Evolutionary conservation across 92 coral and sea anemone genomes (phyloP).

Genomic region (Epizoanthus stellaris): DNA sequence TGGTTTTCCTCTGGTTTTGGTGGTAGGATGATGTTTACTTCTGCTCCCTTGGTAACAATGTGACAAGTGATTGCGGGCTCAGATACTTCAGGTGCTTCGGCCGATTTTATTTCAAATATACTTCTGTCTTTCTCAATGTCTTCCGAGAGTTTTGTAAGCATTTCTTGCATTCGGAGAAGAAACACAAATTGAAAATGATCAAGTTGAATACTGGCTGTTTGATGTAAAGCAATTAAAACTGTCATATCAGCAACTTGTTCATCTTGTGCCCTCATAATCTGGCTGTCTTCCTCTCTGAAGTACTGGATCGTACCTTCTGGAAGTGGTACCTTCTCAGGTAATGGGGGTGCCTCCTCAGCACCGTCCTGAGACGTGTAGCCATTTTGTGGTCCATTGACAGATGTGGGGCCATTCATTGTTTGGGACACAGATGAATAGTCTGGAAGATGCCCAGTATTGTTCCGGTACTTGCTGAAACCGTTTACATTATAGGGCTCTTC

Average conservation of each 20-base stretch:
- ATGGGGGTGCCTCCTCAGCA: conserved; percentile 55
- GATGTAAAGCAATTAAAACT: conserved; percentile 71
- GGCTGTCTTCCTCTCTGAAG: conserved; percentile 30
- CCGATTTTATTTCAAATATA: conserved; percentile 31
- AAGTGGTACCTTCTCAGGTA: conserved; percentile 59
- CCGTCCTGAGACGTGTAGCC: neutral
- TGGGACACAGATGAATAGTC: conserved; percentile 8
- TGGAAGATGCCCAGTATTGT: neutral
- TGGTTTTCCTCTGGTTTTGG: conserved; percentile 79
- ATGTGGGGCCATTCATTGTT: neutral
- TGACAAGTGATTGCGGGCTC: conserved; percentile 72
- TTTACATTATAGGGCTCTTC: neutral
- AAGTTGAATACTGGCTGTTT: conserved; percentile 62
- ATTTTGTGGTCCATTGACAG: neutral
- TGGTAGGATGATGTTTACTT: conserved; percentile 78
- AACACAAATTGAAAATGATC: conserved; percentile 96
- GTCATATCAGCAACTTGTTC: conserved; percentile 78
- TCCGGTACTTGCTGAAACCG: conserved; percentile 4
- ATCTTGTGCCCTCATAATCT: conserved; percentile 17
- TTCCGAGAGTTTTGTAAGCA: conserved; percentile 75
- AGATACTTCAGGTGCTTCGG: neutral
- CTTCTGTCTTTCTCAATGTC: conserved; percentile 65
- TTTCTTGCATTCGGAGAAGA: conserved; percentile 91
- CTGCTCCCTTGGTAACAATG: conserved; percentile 76
- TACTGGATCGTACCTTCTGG: conserved; percentile 24